phyloP scores from a whole-genome alignment of 2,888 invertebrate genomes.

The Trimorus sp. region DNA sequence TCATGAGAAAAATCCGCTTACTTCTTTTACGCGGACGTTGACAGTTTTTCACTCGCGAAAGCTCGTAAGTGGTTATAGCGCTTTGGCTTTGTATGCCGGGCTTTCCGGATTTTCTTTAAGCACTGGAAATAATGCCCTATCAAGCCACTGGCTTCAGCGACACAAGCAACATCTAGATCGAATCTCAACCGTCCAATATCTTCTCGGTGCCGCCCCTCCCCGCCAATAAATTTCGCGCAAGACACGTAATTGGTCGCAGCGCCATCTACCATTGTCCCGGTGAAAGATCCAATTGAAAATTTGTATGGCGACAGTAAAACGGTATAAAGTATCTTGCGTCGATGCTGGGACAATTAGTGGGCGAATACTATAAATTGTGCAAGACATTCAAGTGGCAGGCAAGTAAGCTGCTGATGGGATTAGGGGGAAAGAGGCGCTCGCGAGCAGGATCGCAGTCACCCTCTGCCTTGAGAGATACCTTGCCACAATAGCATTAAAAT shows the following conservation, averaged over 20 bases:
- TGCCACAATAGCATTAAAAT: constrained; percentile 80
- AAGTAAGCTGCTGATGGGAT: constrained; percentile 53
- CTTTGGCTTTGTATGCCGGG: constrained; percentile 77
- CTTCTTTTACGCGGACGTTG: constrained; percentile 73
- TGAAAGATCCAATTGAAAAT: too few species aligned
- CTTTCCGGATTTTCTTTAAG: constrained; percentile 70
- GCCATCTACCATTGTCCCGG: too few species aligned
- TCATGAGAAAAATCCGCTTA: constrained; percentile 79
- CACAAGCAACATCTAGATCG: constrained; percentile 52
- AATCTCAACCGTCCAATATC: constrained; percentile 37
- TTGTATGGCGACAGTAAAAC: too few species aligned
- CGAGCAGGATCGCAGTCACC: constrained; percentile 67
- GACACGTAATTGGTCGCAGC: too few species aligned
- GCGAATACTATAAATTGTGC: constrained; percentile 38
- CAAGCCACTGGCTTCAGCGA: constrained; percentile 55
- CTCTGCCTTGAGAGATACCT: constrained; percentile 69
- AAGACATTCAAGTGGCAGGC: constrained; percentile 49
- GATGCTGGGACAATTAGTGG: constrained; percentile 10
- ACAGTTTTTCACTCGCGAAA: constrained; percentile 73
- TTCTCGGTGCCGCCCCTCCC: not conserved
- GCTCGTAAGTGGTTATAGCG: constrained; percentile 81
- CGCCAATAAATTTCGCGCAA: too few species aligned
- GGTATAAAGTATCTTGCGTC: too few species aligned
- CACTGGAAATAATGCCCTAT: constrained; percentile 72
- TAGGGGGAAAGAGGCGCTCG: constrained; percentile 51